phyloP scores from a whole-genome alignment of 2,797 vertebrate species.

The Pipistrellus nathusii region DNA sequence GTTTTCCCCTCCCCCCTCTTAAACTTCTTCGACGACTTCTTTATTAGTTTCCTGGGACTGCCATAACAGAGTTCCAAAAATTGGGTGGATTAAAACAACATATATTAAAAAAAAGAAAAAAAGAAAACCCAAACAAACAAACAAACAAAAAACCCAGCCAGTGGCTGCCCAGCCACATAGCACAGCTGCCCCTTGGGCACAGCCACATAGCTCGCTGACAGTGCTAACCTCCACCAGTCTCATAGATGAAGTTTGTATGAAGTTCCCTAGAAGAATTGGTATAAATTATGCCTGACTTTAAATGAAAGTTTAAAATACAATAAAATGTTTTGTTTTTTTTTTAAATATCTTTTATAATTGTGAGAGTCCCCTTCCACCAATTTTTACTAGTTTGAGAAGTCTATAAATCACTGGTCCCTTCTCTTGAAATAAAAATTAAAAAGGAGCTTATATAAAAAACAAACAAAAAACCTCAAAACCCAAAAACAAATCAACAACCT shows the following conservation, averaged over 20 bases:
- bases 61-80: neutral
- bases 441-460: neutral
- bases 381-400: constrained; percentile 82
- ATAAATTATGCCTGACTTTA: constrained; percentile 78
- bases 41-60: neutral
- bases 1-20: neutral
- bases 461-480: too few relatives aligned
- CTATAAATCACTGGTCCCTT: constrained; percentile 86
- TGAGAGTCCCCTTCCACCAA: constrained; percentile 24
- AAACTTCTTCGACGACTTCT: neutral
- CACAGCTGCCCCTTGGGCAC: fast-evolving
- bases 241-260: constrained; percentile 48
- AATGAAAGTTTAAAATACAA: constrained; percentile 84
- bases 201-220: constrained; percentile 7
- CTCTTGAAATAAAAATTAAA: constrained; percentile 75
- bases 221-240: constrained; percentile 64
- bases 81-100: neutral
- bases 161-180: constrained; percentile 91
- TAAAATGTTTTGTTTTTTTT: constrained; percentile 79
- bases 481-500: too few relatives aligned
- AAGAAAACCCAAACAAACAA: too few relatives aligned
- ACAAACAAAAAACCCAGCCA: constrained; percentile 54
- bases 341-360: constrained; percentile 82
- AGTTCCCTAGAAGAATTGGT: constrained; percentile 75
- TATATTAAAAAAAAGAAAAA: too few relatives aligned